Conservation (phyloP, 2,888 invertebrate genomes). For the Zaprionus lineosus region DNA sequence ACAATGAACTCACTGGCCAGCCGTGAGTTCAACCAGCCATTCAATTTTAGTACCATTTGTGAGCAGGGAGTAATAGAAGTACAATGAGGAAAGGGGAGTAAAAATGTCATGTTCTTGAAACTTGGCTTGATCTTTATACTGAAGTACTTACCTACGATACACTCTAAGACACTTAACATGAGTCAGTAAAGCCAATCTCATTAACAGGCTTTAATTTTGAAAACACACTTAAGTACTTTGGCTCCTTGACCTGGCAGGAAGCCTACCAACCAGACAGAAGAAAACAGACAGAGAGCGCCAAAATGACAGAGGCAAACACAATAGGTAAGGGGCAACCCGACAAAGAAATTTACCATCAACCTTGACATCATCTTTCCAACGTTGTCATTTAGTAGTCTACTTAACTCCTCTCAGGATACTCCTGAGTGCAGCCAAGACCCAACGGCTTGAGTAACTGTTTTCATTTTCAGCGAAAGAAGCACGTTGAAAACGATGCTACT, state of each 20-base stretch:
- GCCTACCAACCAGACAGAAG: neutral
- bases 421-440: constrained; percentile 41
- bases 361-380: constrained; percentile 23
- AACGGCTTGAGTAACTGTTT: constrained; percentile 65
- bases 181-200: constrained; percentile 77
- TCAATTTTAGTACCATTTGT: constrained; percentile 58
- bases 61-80: constrained; percentile 68
- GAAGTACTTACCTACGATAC: constrained; percentile 76
- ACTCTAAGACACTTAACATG: constrained; percentile 77
- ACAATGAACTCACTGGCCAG: constrained; percentile 11
- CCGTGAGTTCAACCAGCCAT: constrained; percentile 16
- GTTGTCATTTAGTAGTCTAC: constrained; percentile 76
- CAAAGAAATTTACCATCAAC: constrained; percentile 34
- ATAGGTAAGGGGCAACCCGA: no score
- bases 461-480: constrained; percentile 34
- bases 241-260: constrained; percentile 7
- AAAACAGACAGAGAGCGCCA: neutral
- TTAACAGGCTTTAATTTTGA: constrained; percentile 78
- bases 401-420: constrained; percentile 76
- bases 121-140: constrained; percentile 43
- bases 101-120: neutral
- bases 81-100: constrained; percentile 55
- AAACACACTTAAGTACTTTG: constrained; percentile 74
- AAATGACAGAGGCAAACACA: no score
- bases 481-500: constrained; percentile 20